phyloP scores from a whole-genome alignment of 2,888 invertebrate species.

The Eupithecia exiguata region DNA sequence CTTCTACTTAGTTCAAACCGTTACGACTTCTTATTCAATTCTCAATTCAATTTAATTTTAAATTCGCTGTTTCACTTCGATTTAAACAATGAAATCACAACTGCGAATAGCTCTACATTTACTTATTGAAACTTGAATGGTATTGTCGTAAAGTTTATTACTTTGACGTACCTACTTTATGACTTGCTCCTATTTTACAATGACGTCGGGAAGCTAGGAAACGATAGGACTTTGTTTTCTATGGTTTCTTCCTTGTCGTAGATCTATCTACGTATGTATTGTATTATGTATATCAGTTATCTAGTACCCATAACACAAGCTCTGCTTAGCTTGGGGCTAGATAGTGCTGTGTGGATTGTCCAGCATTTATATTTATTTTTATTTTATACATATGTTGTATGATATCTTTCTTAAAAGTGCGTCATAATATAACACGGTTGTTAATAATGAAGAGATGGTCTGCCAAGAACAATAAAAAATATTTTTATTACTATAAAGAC shows the following conservation, averaged over 20 bases:
- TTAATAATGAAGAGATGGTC: background rate
- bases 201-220: background rate
- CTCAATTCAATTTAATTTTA: background rate
- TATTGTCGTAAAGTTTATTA: slow-evolving; percentile 12
- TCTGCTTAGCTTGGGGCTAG: no score
- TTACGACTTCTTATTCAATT: slow-evolving; percentile 12
- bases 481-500: no score
- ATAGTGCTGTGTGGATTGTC: no score
- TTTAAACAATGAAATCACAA: slow-evolving; percentile 8
- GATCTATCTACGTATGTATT: no score
- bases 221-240: background rate
- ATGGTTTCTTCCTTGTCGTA: background rate
- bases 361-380: no score
- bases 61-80: slow-evolving; percentile 45
- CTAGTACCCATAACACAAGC: no score
- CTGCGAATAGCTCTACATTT: slow-evolving; percentile 11
- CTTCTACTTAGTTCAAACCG: background rate
- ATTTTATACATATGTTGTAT: no score
- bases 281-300: no score
- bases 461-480: no score
- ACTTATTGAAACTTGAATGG: slow-evolving; percentile 14
- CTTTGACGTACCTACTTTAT: slow-evolving; percentile 1
- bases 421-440: background rate
- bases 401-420: background rate
- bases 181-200: background rate